Conservation (phyloP, 2,888 invertebrate species). For the Homarus gammarus region DNA sequence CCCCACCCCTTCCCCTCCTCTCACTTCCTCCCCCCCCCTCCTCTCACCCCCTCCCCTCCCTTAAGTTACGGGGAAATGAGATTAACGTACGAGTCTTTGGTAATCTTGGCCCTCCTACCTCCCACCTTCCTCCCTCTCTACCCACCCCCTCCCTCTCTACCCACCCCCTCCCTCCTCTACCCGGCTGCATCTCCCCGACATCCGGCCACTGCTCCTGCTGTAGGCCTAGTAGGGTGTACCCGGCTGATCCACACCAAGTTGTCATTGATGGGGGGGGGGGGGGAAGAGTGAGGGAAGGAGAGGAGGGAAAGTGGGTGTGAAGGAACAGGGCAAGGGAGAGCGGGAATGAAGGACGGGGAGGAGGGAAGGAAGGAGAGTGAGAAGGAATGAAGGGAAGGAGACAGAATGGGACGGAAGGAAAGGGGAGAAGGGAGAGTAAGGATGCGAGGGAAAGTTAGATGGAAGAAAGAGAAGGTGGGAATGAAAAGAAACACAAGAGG, state of each 20-base stretch:
- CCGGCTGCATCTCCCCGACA: not conserved
- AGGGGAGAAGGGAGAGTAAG: not conserved
- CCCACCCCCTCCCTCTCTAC: no score
- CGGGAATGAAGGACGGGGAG: not conserved
- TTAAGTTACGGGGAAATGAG: not conserved
- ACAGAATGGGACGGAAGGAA: not conserved
- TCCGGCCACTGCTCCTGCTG: not conserved
- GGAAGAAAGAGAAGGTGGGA: not conserved
- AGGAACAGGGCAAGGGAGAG: not conserved
- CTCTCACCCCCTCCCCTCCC: no score
- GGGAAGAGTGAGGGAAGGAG: not conserved
- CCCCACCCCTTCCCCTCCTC: no score
- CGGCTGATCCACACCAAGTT: not conserved
- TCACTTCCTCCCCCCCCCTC: conserved; percentile 36
- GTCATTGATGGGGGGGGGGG: conserved; percentile 1
- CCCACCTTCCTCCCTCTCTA: not conserved
- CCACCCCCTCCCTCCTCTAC: not conserved
- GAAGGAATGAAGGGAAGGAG: not conserved
- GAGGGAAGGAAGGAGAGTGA: not conserved
- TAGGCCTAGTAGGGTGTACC: conserved; percentile 4
- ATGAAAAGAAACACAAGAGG: not conserved
- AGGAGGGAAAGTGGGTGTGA: not conserved
- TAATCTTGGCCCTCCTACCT: not conserved
- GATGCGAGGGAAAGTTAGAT: not conserved
- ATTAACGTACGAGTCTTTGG: no score